Evolutionary conservation across 2,888 invertebrate species (phyloP).

Genomic region (Peribatodes rhomboidaria): DNA sequence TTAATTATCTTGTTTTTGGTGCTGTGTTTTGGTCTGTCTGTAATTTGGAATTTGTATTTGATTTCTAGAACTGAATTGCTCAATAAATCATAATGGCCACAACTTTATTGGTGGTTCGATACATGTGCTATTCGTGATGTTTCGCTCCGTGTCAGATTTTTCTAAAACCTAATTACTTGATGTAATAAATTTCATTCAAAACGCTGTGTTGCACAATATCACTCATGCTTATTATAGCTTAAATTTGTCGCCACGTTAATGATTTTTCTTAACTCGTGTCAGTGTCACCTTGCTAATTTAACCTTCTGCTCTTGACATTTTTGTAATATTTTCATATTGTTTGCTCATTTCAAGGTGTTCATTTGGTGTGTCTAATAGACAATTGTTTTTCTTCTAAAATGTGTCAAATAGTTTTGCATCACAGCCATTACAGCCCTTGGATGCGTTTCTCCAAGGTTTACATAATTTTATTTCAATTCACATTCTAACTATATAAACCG

Average conservation of each 20-base stretch:
- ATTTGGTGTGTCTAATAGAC: slow-evolving; percentile 34
- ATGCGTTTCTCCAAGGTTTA: not conserved
- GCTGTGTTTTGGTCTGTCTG: slow-evolving; percentile 12
- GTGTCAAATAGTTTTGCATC: slow-evolving; percentile 18
- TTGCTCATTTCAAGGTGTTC: slow-evolving; percentile 36
- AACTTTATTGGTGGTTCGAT: not conserved
- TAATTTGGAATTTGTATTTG: slow-evolving; percentile 7
- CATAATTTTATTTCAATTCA: not conserved
- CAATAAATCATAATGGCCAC: no score
- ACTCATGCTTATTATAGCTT: slow-evolving; percentile 25
- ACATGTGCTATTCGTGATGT: not conserved
- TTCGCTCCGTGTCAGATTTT: not conserved
- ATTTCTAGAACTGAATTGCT: not conserved
- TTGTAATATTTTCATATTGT: slow-evolving; percentile 37
- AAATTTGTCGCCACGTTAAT: slow-evolving; percentile 28
- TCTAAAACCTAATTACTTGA: slow-evolving; percentile 5
- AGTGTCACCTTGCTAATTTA: slow-evolving; percentile 41
- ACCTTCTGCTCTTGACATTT: slow-evolving; percentile 47
- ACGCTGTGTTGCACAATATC: slow-evolving; percentile 24
- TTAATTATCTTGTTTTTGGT: slow-evolving; percentile 20
- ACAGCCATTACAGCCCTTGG: slow-evolving; percentile 11
- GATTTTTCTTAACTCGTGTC: slow-evolving; percentile 35
- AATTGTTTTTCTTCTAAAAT: slow-evolving; percentile 38
- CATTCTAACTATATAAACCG: not conserved
- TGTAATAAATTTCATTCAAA: not conserved